phyloP scores from a whole-genome alignment of 2,113 vertebrate genomes.

The Rhinichthys klamathensis region DNA sequence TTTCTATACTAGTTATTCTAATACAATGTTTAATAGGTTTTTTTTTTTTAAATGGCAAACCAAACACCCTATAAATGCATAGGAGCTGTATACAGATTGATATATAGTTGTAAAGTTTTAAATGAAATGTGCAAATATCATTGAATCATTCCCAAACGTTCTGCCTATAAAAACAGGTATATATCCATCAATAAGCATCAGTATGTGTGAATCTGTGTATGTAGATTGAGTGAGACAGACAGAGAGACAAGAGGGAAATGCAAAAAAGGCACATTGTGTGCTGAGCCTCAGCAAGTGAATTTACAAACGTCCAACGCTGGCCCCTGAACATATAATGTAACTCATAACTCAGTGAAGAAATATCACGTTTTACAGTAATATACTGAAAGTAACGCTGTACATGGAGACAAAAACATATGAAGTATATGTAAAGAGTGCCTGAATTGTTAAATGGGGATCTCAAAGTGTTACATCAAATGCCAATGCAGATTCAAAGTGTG shows the following conservation, averaged over 20 bases:
- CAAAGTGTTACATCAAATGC: conserved; percentile 1
- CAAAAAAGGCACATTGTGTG: conserved; percentile 76
- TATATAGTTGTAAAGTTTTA: conserved; percentile 55
- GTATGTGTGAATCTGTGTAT: conserved; percentile 45
- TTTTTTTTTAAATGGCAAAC: conserved; percentile 46
- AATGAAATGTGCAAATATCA: conserved; percentile 73
- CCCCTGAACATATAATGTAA: conserved; percentile 24
- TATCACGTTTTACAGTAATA: conserved; percentile 16
- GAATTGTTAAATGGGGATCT: not conserved
- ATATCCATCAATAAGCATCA: not conserved
- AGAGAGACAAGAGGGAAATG: conserved; percentile 45
- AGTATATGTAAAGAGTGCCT: not conserved
- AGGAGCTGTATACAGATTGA: conserved; percentile 66
- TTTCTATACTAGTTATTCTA: conserved; percentile 8
- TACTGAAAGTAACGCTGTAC: conserved; percentile 20
- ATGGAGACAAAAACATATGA: conserved; percentile 12
- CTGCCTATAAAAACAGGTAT: conserved; percentile 38
- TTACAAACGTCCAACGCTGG: conserved; percentile 43
- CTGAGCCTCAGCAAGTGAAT: conserved; percentile 52
- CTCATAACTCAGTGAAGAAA: not conserved
- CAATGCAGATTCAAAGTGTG: not conserved
- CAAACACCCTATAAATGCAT: conserved; percentile 65
- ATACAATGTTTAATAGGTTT: conserved; percentile 34
- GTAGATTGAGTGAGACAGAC: conserved; percentile 53
- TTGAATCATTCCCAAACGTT: conserved; percentile 64